Conservation (phyloP, 1,140 invertebrate species). For the Drosophila orena region DNA sequence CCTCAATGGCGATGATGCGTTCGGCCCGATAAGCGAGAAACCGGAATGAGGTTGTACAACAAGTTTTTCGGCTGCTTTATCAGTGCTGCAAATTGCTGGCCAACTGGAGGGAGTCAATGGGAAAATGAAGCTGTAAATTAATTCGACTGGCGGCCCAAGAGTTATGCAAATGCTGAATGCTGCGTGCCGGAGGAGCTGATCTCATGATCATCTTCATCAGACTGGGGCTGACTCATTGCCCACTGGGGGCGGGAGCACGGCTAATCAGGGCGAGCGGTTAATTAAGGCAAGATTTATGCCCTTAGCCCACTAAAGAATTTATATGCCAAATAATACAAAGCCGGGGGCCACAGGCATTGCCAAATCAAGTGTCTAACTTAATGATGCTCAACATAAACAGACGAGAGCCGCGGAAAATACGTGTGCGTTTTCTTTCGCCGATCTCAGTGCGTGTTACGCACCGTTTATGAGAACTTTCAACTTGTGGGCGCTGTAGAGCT, state of each 20-base stretch:
- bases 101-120: conserved; percentile 32
- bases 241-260: conserved; percentile 6
- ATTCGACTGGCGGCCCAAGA: conserved; percentile 44
- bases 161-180: conserved; percentile 68
- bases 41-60: conserved; percentile 58
- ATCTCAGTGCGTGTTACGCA: conserved; percentile 41
- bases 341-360: conserved; percentile 52
- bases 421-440: conserved; percentile 44
- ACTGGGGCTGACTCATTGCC: conserved; percentile 50
- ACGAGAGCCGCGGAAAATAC: conserved; percentile 17
- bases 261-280: conserved; percentile 71
- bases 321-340: conserved; percentile 81
- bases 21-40: conserved; percentile 48
- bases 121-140: conserved; percentile 76
- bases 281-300: conserved; percentile 78
- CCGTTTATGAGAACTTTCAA: conserved; percentile 80
- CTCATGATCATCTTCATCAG: conserved; percentile 18
- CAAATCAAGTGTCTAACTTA: conserved; percentile 82
- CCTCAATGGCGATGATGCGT: conserved; percentile 51
- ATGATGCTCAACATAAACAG: conserved; percentile 81
- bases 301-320: conserved; percentile 64
- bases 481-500: conserved; percentile 74
- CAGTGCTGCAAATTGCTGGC: conserved; percentile 53
- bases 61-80: conserved; percentile 52
- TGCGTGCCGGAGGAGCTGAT: not conserved